Percentiles rank a stretch among this genome's conserved stretches.
phyloP scores from a whole-genome alignment of 2,888 invertebrate species.

The Harmothoe impar region DNA sequence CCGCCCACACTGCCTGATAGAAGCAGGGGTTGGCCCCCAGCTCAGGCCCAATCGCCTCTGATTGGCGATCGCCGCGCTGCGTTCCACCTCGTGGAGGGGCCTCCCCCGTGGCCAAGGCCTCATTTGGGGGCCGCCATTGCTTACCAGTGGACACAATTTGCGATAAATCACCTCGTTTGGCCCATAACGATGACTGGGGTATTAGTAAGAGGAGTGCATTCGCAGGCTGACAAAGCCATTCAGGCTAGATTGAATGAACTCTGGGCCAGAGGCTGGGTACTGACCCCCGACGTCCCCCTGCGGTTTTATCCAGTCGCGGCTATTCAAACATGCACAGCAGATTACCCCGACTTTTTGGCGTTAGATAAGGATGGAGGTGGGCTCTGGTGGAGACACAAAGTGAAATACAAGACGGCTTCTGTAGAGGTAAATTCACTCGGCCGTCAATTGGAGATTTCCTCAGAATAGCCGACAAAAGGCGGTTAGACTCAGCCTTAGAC shows the following conservation, averaged over 20 bases:
- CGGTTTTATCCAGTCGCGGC: slow-evolving; percentile 11
- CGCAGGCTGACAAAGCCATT: slow-evolving; percentile 46
- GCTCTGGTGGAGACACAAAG: background rate
- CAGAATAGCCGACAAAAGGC: background rate
- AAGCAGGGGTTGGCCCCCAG: background rate
- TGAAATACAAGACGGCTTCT: slow-evolving; percentile 28
- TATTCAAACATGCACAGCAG: slow-evolving; percentile 43
- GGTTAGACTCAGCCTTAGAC: no score
- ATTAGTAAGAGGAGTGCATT: slow-evolving; percentile 46
- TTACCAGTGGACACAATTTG: slow-evolving; percentile 50
- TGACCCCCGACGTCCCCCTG: slow-evolving; percentile 26
- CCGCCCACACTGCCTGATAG: background rate
- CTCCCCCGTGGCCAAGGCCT: slow-evolving; percentile 20
- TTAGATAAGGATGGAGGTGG: slow-evolving; percentile 18
- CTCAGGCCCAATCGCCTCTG: slow-evolving; percentile 13
- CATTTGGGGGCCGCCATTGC: slow-evolving; percentile 52
- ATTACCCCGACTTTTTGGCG: slow-evolving; percentile 27
- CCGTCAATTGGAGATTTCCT: background rate
- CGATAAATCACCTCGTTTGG: slow-evolving; percentile 56
- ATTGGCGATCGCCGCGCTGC: background rate
- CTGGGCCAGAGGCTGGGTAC: background rate
- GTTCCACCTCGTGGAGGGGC: background rate
- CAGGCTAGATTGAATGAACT: slow-evolving; percentile 52
- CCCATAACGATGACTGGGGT: slow-evolving; percentile 53
- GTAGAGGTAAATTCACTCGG: background rate